phyloP scores from a whole-genome alignment of 2,888 invertebrate species.

The Nymphalis polychloros region DNA sequence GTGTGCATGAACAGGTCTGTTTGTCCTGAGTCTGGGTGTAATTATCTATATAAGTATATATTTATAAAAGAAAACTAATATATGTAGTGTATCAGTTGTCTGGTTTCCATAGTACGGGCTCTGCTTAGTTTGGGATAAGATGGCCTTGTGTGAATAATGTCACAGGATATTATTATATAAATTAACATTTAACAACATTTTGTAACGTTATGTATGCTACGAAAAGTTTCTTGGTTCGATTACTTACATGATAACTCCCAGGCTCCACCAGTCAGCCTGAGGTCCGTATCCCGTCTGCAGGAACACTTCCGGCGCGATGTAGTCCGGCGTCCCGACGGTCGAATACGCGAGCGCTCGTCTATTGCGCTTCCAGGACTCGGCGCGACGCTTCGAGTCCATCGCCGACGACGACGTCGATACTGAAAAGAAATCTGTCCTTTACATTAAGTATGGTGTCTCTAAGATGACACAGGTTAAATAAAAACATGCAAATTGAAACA shows the following conservation, averaged over 20 bases:
- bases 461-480: slow-evolving; percentile 2
- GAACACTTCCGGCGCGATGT: slow-evolving; percentile 99
- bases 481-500: background rate
- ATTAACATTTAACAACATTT: too few species aligned
- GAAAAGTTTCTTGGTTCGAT: too few species aligned
- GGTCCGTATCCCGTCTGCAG: slow-evolving; percentile 98
- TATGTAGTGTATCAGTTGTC: too few species aligned
- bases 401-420: slow-evolving; percentile 77
- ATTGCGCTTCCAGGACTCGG: slow-evolving; percentile 99
- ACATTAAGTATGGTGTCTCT: slow-evolving; percentile 24
- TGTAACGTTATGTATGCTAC: too few species aligned
- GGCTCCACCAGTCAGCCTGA: slow-evolving; percentile 99
- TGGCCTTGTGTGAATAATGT: too few species aligned
- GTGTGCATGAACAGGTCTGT: too few species aligned
- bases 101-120: too few species aligned
- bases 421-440: slow-evolving; percentile 47
- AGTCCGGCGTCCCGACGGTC: slow-evolving; percentile 99
- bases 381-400: slow-evolving; percentile 98
- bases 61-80: too few species aligned
- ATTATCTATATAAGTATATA: too few species aligned
- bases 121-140: too few species aligned
- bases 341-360: slow-evolving; percentile 96
- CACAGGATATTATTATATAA: too few species aligned
- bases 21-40: too few species aligned
- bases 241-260: slow-evolving; percentile 98